Conservation (phyloP, 2,888 invertebrate genomes). For the Drosophila emarginata region DNA sequence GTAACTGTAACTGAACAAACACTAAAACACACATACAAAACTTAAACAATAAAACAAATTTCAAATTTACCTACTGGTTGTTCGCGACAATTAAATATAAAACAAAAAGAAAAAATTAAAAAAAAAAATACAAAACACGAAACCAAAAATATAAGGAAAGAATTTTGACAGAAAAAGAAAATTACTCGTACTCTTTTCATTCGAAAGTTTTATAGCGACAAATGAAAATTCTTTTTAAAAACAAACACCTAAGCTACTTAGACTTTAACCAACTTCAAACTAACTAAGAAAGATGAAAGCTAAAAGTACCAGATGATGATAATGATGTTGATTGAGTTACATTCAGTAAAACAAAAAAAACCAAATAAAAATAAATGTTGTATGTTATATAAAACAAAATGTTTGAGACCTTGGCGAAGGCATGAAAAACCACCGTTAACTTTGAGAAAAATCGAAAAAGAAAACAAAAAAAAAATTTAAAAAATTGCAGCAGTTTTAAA, state of each 20-base stretch:
- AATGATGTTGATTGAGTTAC: slow-evolving; percentile 22
- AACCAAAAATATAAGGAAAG: slow-evolving; percentile 2
- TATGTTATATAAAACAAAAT: slow-evolving; percentile 6
- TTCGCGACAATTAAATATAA: slow-evolving; percentile 35
- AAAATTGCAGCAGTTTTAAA: slow-evolving; percentile 11
- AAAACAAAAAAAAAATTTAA: slow-evolving; percentile 2
- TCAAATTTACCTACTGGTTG: slow-evolving; percentile 49
- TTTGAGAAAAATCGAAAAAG: not conserved
- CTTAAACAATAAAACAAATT: slow-evolving; percentile 23
- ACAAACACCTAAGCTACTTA: slow-evolving; percentile 5
- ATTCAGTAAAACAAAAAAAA: slow-evolving; percentile 10
- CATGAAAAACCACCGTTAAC: slow-evolving; percentile 18
- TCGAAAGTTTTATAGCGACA: slow-evolving; percentile 8
- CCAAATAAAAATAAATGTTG: slow-evolving; percentile 10
- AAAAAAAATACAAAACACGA: slow-evolving; percentile 10
- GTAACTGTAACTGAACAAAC: slow-evolving; percentile 5
- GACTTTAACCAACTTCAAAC: slow-evolving; percentile 3
- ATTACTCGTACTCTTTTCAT: slow-evolving; percentile 23
- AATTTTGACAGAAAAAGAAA: slow-evolving; percentile 16
- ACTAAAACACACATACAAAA: not conserved
- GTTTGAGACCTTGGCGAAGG: slow-evolving; percentile 6
- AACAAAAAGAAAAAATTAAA: slow-evolving; percentile 1
- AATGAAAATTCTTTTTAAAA: slow-evolving; percentile 5
- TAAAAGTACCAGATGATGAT: slow-evolving; percentile 6
- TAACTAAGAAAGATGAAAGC: not conserved